Conservation (phyloP, 2,797 vertebrate genomes). For the Peromyscus eremicus region DNA sequence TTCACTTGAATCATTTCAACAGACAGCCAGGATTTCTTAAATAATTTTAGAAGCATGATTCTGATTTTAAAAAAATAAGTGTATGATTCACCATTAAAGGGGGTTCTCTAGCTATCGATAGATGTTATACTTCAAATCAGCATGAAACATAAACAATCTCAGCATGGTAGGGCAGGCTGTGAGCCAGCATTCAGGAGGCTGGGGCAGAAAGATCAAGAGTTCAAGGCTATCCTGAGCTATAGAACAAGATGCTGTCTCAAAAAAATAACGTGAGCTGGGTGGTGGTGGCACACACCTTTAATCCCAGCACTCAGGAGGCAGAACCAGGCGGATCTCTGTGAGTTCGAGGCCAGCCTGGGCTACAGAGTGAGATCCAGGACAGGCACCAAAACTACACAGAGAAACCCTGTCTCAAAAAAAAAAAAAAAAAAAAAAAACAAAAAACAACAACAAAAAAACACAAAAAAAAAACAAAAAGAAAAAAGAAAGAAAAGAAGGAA, state of each 20-base stretch:
- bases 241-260: background rate
- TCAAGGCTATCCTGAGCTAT: background rate
- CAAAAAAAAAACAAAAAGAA: too few relatives aligned
- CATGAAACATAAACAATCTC: background rate
- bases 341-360: background rate
- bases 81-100: background rate
- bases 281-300: too few relatives aligned
- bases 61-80: too few relatives aligned
- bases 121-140: background rate
- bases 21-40: constrained; percentile 21
- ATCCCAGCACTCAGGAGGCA: background rate
- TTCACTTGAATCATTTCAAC: constrained; percentile 35
- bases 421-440: too few relatives aligned
- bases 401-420: too few relatives aligned
- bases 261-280: background rate
- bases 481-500: background rate
- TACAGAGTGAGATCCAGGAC: background rate
- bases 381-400: too few relatives aligned
- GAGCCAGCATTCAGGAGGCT: background rate
- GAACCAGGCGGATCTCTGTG: background rate
- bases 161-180: background rate
- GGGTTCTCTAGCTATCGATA: background rate
- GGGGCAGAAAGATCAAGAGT: background rate
- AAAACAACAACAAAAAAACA: too few relatives aligned
- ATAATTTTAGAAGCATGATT: background rate